phyloP scores from a whole-genome alignment of 2,888 invertebrate species.

The Cremastinae sp. region DNA sequence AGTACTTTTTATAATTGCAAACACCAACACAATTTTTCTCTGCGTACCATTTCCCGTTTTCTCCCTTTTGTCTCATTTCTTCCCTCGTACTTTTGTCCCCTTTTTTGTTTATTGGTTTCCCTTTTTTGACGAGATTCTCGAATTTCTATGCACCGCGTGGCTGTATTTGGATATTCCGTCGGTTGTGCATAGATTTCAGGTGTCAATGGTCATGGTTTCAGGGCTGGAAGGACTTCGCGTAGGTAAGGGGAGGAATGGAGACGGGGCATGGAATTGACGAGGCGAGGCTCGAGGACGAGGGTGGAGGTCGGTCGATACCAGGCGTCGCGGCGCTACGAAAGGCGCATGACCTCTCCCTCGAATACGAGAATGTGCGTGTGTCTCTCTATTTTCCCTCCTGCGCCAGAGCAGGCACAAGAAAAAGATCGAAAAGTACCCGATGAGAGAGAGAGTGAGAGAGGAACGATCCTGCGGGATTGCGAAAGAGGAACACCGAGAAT shows the following conservation, averaged over 20 bases:
- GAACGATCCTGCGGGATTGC: constrained; percentile 53
- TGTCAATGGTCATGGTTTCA: constrained; percentile 50
- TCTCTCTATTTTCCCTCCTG: no score
- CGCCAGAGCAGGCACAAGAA: constrained; percentile 48
- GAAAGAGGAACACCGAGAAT: constrained; percentile 48
- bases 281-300: constrained; percentile 41
- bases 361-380: no score
- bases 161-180: no score
- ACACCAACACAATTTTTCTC: no score
- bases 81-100: no score
- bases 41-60: no score
- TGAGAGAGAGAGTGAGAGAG: constrained; percentile 21
- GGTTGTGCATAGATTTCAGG: no score
- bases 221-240: constrained; percentile 45
- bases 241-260: constrained; percentile 47
- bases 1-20: no score
- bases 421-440: constrained; percentile 61
- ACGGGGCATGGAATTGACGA: constrained; percentile 38
- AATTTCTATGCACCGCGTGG: no score
- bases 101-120: no score
- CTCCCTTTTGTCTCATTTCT: no score
- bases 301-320: constrained; percentile 66
- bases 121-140: no score
- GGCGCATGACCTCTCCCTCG: constrained; percentile 65
- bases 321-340: constrained; percentile 63